Evolutionary conservation across 2,113 vertebrate genomes (phyloP), one percentile per base, ranked within the genome.

Genomic region (Hippocampus guttulatus): DNA sequence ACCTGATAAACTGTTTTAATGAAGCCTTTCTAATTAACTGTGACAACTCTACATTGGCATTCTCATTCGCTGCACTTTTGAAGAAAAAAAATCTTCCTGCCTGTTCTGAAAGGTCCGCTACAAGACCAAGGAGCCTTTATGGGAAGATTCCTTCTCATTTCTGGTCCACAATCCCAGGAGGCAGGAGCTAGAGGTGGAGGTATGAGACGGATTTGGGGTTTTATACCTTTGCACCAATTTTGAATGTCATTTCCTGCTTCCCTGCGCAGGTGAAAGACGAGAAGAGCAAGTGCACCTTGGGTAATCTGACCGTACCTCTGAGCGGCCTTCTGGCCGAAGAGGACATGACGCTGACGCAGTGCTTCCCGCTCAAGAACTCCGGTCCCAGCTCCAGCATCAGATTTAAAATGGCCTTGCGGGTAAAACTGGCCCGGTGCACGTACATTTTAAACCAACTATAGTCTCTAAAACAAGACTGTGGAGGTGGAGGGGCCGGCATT

Each of bases 91-190:
- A 1, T n/a, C 58, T 57, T 21, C 47, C 47, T 78, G 38, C 78
- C 67, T 70, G 21, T 25, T 67, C 27, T 14, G 73, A 71, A 72
- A 99, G 97, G 93, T 98, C 83, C 94, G 95, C 3, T 96, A 94
- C 80, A 98, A 96, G 90, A 97, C 95, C 68, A 95, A 95, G 33
- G 96, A 98, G 75, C 97, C 97, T 0, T 92, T 99, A 10, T 99
- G 97, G 97, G 97, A 99, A 69, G 96, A 98, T 57, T 91, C 93
- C 18, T 97, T 98, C 71, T 94, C 94, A 40, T 99, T 99, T 88
- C 95, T 96, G 47, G 88, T 99, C 62, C 96, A 98, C 87, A 96
- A 99, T 81, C 97, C 97, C 40, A 94, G 81, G 82, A 92, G 92
- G 75, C 96, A 98, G 88, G 95, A 96, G 69, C 94, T 99, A 0